Evolutionary conservation across 2,888 invertebrate genomes (phyloP).

Genomic region (Beris chalybata): DNA sequence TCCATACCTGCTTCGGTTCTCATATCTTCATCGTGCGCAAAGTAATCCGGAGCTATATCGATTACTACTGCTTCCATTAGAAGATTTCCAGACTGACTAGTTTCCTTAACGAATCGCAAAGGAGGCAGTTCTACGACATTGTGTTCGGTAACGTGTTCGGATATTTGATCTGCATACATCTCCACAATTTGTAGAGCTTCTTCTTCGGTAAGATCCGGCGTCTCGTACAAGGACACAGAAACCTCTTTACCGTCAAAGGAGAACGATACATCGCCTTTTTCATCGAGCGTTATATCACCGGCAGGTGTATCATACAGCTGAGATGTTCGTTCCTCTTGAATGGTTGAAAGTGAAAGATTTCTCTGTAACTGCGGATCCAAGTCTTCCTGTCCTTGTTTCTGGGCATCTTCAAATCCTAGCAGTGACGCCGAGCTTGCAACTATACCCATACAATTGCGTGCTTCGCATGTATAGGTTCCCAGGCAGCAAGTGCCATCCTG

Average conservation of each 20-base stretch:
- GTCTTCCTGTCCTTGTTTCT: constrained; percentile 60
- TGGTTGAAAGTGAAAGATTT: constrained; percentile 84
- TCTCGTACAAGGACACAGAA: constrained; percentile 87
- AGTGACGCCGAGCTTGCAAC: constrained; percentile 87
- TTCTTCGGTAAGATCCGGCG: constrained; percentile 88
- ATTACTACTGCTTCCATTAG: constrained; percentile 90
- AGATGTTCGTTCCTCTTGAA: constrained; percentile 87
- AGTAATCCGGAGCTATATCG: constrained; percentile 84
- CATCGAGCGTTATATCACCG: constrained; percentile 77
- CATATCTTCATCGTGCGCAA: constrained; percentile 76
- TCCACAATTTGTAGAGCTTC: constrained; percentile 90
- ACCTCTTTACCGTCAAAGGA: constrained; percentile 92
- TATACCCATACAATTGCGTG: constrained; percentile 87
- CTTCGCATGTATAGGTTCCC: constrained; percentile 89
- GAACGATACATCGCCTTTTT: constrained; percentile 84
- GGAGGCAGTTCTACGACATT: constrained; percentile 86
- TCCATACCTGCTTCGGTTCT: constrained; percentile 86
- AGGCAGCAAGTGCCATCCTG: constrained; percentile 88
- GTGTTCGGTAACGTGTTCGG: constrained; percentile 83
- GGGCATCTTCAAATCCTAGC: constrained; percentile 80
- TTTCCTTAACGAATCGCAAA: constrained; percentile 84
- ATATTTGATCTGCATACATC: constrained; percentile 92
- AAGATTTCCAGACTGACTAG: constrained; percentile 83
- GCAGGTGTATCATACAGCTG: constrained; percentile 83
- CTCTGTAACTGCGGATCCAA: constrained; percentile 60